Percentiles rank a stretch among this genome's conserved stretches.
These are phyloP conservation scores for Melierax canorus DNA, from an alignment of 2,113 vertebrate genomes.

Conservation along the genomic window DNA sequence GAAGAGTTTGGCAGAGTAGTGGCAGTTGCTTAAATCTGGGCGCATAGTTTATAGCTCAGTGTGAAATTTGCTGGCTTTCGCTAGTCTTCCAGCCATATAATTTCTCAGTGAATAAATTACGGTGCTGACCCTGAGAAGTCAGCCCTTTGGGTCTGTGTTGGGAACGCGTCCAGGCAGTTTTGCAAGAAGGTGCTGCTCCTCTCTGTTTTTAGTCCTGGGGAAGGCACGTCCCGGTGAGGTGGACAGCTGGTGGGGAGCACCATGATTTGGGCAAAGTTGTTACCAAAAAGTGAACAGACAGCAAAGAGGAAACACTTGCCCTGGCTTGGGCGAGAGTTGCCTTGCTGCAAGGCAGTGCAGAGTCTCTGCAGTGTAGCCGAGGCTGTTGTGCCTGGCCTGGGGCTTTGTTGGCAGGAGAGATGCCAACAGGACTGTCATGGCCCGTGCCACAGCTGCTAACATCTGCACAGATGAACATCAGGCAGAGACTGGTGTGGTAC, in stretches of 20 bases:
- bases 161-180: rapidly evolving
- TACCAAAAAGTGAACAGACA: not conserved
- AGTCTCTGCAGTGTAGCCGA: not conserved
- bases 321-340: not conserved
- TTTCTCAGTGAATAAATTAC: not conserved
- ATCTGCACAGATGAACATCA: not conserved
- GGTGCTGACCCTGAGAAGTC: not conserved
- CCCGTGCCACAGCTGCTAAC: not conserved
- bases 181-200: not conserved
- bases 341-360: not conserved
- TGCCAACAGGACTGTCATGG: not conserved
- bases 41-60: not conserved
- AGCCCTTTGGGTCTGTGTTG: not conserved
- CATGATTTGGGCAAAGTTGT: rapidly evolving
- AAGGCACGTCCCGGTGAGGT: not conserved
- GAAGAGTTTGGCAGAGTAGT: not conserved
- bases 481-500: not conserved
- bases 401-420: not conserved
- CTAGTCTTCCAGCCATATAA: not conserved
- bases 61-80: not conserved
- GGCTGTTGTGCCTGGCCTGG: not conserved
- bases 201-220: not conserved
- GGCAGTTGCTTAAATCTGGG: not conserved
- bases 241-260: not conserved
- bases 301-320: not conserved